These are phyloP conservation scores for Bugula neritina DNA, from an alignment of 2,888 invertebrate species.

Conservation along the genomic window DNA sequence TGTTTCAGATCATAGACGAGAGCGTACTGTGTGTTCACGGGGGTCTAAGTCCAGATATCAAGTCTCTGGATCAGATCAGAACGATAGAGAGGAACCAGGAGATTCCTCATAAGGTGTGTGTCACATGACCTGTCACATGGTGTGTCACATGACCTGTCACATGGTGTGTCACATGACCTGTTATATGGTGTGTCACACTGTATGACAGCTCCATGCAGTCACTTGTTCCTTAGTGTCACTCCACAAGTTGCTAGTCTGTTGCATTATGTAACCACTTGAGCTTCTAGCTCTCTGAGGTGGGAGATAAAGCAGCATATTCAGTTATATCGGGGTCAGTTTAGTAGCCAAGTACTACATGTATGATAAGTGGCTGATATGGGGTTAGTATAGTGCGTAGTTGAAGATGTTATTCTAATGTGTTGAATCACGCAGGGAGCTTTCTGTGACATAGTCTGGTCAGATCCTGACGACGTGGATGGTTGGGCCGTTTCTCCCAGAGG, in stretches of 20 bases:
- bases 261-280: no score
- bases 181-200: not conserved
- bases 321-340: no score
- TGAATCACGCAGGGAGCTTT: constrained; percentile 23
- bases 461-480: constrained; percentile 90
- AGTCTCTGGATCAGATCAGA: constrained; percentile 91
- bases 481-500: constrained; percentile 93
- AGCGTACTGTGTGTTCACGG: constrained; percentile 95
- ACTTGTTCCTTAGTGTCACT: no score
- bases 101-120: constrained; percentile 86
- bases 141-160: not conserved
- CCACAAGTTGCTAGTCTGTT: no score
- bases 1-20: constrained; percentile 86
- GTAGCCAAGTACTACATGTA: no score
- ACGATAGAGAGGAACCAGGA: constrained; percentile 92
- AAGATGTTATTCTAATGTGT: no score
- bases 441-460: constrained; percentile 83
- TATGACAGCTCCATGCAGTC: no score
- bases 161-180: not conserved
- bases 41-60: constrained; percentile 92
- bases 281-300: no score
- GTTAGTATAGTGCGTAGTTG: no score
- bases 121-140: not conserved
- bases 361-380: no score
- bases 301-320: no score